Conservation (phyloP, 2,113 vertebrate genomes). For the Bothrops jararaca region DNA sequence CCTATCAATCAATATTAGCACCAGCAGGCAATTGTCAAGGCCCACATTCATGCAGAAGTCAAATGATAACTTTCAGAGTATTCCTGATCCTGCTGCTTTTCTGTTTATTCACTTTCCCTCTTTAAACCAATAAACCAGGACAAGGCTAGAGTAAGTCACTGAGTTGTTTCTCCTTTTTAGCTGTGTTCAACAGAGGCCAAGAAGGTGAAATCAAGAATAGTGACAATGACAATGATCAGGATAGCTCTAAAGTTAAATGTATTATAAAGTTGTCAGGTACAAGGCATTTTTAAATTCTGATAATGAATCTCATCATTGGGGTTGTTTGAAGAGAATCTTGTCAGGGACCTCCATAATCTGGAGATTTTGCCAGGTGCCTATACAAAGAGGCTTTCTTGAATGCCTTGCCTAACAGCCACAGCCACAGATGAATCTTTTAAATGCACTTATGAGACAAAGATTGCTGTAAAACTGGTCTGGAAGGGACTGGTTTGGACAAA, state of each 20-base stretch:
- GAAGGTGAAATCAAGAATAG: background rate
- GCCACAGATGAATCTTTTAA: background rate
- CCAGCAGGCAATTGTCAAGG: background rate
- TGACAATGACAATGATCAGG: background rate
- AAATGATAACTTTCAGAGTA: too few species aligned
- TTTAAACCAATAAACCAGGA: background rate
- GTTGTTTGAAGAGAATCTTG: background rate
- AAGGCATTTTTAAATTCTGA: background rate
- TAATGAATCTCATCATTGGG: background rate
- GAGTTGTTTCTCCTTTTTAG: background rate
- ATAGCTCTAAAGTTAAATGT: background rate
- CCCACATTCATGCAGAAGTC: background rate
- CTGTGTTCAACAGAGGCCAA: background rate
- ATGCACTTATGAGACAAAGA: conserved; percentile 7
- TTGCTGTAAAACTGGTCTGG: background rate
- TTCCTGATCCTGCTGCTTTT: background rate
- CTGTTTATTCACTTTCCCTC: background rate
- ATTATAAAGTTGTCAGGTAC: background rate
- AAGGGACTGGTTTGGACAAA: too few species aligned
- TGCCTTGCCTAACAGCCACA: background rate
- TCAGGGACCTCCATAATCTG: background rate
- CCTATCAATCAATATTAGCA: background rate
- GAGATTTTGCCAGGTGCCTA: background rate
- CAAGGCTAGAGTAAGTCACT: background rate
- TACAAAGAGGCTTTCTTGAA: background rate